A percentile compares a stretch with the other conserved stretches of the same genome.
These are phyloP conservation scores for Sebastes nivosus DNA, from an alignment of 2,797 vertebrate genomes.

Conservation along the genomic window DNA sequence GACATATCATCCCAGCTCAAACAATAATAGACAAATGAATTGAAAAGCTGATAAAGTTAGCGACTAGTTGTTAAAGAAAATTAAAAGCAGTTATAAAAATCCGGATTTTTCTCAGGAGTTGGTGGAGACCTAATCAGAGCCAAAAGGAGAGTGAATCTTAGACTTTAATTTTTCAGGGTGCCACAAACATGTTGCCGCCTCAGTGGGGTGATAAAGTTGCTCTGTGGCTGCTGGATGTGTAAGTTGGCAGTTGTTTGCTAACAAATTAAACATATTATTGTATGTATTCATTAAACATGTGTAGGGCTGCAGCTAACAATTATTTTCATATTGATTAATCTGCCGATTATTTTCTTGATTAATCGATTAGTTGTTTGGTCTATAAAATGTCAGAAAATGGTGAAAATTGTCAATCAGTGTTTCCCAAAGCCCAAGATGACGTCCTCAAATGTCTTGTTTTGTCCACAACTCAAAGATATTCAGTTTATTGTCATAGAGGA, in stretches of 20 bases:
- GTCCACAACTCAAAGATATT: too few relatives aligned
- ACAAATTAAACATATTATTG: not conserved
- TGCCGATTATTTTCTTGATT: too few relatives aligned
- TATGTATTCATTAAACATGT: not conserved
- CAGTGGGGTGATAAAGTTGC: not conserved
- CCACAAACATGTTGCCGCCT: not conserved
- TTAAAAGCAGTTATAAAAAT: not conserved
- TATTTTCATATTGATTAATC: too few relatives aligned
- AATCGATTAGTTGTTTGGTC: too few relatives aligned
- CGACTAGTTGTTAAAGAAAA: not conserved
- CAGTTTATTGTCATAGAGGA: too few relatives aligned
- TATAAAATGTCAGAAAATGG: too few relatives aligned
- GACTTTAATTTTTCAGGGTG: not conserved
- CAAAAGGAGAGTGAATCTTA: not conserved
- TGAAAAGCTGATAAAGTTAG: not conserved
- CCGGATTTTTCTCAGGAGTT: not conserved
- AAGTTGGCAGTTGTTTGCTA: not conserved
- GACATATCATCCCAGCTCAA: too few relatives aligned
- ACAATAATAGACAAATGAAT: not conserved
- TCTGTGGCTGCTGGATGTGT: not conserved
- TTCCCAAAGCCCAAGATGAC: too few relatives aligned
- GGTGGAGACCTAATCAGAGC: not conserved
- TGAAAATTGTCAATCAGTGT: too few relatives aligned
- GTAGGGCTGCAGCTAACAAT: too few relatives aligned
- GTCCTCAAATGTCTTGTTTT: too few relatives aligned